Conservation (phyloP, 2,888 invertebrate genomes). For the Parascotia fuliginaria region DNA sequence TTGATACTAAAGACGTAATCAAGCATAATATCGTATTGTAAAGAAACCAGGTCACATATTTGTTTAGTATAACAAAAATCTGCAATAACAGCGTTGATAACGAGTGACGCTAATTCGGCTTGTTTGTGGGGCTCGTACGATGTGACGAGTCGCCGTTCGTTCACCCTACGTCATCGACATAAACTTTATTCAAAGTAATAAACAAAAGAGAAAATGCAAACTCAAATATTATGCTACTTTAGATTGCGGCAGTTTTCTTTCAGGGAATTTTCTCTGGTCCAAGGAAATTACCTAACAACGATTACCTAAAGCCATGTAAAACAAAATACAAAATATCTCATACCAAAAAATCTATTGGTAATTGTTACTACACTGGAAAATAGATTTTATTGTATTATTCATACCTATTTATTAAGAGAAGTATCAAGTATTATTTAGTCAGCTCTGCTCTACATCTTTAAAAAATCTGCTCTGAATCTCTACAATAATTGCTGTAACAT, state of each 20-base stretch:
- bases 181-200: conserved; percentile 2
- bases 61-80: conserved; percentile 26
- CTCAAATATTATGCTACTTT: not conserved
- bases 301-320: no score
- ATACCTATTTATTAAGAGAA: no score
- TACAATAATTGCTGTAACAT: no score
- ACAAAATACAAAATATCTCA: no score
- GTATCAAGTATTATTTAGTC: no score
- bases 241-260: not conserved
- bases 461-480: no score
- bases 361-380: no score
- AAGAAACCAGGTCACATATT: conserved; percentile 30
- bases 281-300: no score
- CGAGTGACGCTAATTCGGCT: conserved; percentile 35
- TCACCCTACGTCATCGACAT: conserved; percentile 53
- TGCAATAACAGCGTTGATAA: conserved; percentile 28
- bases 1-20: conserved; percentile 1
- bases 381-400: no score
- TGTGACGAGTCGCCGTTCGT: conserved; percentile 48
- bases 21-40: conserved; percentile 3
- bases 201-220: not conserved
- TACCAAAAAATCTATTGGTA: no score
- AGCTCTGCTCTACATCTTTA: no score
- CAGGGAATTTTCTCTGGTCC: no score
- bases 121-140: conserved; percentile 39